phyloP scores from a whole-genome alignment of 2,113 vertebrate genomes.

The Miniopterus natalensis region DNA sequence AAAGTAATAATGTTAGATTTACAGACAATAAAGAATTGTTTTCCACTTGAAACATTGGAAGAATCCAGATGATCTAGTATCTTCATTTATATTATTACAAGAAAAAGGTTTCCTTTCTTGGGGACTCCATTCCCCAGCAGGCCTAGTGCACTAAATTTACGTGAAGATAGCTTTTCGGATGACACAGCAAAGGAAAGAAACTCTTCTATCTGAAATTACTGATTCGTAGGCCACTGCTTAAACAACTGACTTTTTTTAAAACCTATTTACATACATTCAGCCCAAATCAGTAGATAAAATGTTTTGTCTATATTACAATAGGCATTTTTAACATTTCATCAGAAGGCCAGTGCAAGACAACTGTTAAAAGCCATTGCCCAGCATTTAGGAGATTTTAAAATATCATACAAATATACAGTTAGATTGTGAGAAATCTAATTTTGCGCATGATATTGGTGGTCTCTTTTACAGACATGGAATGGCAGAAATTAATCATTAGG shows the following conservation, averaged over 20 bases:
- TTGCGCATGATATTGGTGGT: conserved; percentile 83
- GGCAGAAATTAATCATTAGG: conserved; percentile 76
- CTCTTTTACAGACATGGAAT: conserved; percentile 72
- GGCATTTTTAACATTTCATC: conserved; percentile 85
- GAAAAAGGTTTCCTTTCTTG: conserved; percentile 86
- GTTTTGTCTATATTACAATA: conserved; percentile 86
- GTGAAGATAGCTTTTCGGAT: conserved; percentile 86
- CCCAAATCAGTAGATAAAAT: conserved; percentile 88
- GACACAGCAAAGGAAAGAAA: conserved; percentile 87
- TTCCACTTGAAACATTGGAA: conserved; percentile 89
- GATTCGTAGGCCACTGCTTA: conserved; percentile 87
- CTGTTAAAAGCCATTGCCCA: conserved; percentile 87
- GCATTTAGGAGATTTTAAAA: conserved; percentile 85
- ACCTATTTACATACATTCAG: conserved; percentile 93
- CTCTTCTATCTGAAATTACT: conserved; percentile 85
- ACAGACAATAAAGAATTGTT: conserved; percentile 90
- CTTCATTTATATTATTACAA: conserved; percentile 86
- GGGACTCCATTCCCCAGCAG: conserved; percentile 82
- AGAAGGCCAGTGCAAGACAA: conserved; percentile 89
- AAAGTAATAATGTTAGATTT: conserved; percentile 91
- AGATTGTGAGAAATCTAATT: conserved; percentile 86
- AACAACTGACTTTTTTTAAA: conserved; percentile 81
- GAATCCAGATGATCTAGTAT: conserved; percentile 86
- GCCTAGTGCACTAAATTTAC: conserved; percentile 83
- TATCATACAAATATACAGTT: conserved; percentile 92